Evolutionary conservation across 2,113 vertebrate genomes (phyloP).

Genomic region (Rhynchomys soricoides): DNA sequence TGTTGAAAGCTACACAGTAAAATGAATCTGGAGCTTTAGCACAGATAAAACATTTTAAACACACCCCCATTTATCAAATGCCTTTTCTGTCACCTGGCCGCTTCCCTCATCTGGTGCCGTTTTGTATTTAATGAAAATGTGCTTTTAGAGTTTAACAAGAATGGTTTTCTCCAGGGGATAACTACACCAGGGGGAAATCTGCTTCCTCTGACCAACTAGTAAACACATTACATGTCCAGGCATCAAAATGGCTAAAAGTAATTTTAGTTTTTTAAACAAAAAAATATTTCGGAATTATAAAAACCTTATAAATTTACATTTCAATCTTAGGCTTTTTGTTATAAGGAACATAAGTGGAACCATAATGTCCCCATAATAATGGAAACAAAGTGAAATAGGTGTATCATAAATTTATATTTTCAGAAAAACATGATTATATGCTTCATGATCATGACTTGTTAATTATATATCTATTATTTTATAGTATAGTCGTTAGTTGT

Average conservation of each 20-base stretch:
- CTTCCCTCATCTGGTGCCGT: constrained; percentile 4
- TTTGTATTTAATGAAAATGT: constrained; percentile 49
- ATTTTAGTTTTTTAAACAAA: constrained; percentile 45
- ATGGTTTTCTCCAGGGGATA: constrained; percentile 17
- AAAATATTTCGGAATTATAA: constrained; percentile 22
- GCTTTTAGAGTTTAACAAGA: background rate
- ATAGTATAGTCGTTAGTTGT: background rate
- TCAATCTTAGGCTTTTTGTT: constrained; percentile 46
- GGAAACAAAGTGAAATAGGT: constrained; percentile 1
- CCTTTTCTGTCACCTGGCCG: constrained; percentile 4
- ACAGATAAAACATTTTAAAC: constrained; percentile 30
- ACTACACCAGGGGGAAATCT: background rate
- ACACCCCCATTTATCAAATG: constrained; percentile 21
- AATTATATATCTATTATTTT: background rate
- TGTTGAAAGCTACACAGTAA: constrained; percentile 56
- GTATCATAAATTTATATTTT: constrained; percentile 4
- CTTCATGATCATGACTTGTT: background rate
- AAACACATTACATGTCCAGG: constrained; percentile 38
- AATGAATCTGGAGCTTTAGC: constrained; percentile 28
- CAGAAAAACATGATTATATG: background rate
- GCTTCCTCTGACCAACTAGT: background rate
- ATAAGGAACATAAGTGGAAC: constrained; percentile 1
- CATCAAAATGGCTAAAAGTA: constrained; percentile 41
- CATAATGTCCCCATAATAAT: background rate
- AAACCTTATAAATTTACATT: background rate